Evolutionary conservation across 2,888 invertebrate species (phyloP).

Genomic region (Pollenia labialis): DNA sequence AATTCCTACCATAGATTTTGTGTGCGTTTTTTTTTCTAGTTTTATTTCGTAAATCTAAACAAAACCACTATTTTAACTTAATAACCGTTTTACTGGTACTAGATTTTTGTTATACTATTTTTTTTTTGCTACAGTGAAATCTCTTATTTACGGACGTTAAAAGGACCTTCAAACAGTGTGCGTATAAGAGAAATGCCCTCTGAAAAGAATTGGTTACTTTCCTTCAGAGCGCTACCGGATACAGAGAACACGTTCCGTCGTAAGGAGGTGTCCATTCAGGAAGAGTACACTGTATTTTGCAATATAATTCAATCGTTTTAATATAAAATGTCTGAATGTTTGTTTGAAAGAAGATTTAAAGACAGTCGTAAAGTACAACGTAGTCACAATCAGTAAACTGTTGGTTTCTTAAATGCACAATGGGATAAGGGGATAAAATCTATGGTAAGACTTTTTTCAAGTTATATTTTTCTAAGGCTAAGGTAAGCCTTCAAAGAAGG

Average conservation of each 20-base stretch:
- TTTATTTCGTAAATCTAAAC: slow-evolving; percentile 62
- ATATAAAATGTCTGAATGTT: slow-evolving; percentile 13
- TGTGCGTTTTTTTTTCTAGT: background rate
- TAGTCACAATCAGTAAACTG: slow-evolving; percentile 57
- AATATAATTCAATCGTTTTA: slow-evolving; percentile 47
- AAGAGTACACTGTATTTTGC: background rate
- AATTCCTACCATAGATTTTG: slow-evolving; percentile 1
- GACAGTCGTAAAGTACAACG: slow-evolving; percentile 41
- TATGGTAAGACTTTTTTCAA: too few species aligned
- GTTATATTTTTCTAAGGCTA: too few species aligned
- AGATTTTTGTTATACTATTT: slow-evolving; percentile 39
- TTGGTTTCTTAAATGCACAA: slow-evolving; percentile 39
- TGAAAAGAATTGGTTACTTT: too few species aligned
- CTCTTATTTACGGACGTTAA: too few species aligned
- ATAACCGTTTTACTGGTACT: slow-evolving; percentile 49
- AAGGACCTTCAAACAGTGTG: too few species aligned
- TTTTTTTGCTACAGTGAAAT: background rate
- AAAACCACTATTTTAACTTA: slow-evolving; percentile 61
- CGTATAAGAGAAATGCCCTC: too few species aligned
- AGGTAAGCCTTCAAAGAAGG: too few species aligned
- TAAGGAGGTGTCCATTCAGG: too few species aligned
- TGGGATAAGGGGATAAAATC: background rate
- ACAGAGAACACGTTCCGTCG: too few species aligned
- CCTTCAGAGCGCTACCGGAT: too few species aligned
- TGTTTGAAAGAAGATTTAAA: slow-evolving; percentile 44